Conservation (phyloP, 2,113 vertebrate genomes). For the Calidris pygmaea region DNA sequence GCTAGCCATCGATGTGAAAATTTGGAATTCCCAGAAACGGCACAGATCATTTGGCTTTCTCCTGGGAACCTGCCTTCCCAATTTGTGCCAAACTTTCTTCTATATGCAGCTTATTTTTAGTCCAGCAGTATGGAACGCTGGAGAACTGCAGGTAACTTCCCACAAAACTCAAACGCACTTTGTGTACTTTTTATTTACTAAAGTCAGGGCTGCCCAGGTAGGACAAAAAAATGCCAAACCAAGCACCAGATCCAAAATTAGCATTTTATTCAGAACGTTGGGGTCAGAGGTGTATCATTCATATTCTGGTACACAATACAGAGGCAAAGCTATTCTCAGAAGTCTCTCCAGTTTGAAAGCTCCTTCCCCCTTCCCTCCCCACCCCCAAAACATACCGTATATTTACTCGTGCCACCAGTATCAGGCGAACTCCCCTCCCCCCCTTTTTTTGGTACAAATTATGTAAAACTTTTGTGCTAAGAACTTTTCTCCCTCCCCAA, state of each 20-base stretch:
- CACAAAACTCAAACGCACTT: not conserved
- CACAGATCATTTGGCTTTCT: not conserved
- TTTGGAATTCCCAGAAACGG: not conserved
- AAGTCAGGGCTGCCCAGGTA: constrained; percentile 35
- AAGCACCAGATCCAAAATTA: constrained; percentile 96
- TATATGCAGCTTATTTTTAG: not conserved
- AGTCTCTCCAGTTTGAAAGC: constrained; percentile 90
- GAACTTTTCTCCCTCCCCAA: constrained; percentile 81
- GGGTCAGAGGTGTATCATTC: constrained; percentile 96
- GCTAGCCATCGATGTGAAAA: not conserved
- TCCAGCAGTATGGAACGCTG: not conserved
- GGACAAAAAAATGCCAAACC: constrained; percentile 70
- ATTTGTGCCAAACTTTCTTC: not conserved
- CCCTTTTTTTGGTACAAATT: constrained; percentile 95
- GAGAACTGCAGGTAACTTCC: not conserved
- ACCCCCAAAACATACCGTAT: constrained; percentile 63
- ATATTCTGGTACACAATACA: constrained; percentile 94
- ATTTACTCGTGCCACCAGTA: constrained; percentile 78
- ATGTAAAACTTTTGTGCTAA: constrained; percentile 97
- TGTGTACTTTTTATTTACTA: not conserved
- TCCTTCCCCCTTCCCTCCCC: constrained; percentile 71
- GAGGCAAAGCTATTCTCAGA: constrained; percentile 91
- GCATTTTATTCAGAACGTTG: constrained; percentile 98
- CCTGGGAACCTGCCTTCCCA: not conserved
- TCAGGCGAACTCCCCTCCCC: constrained; percentile 71